Evolutionary conservation across 2,113 vertebrate genomes (phyloP).

Genomic region (Thunnus maccoyii): DNA sequence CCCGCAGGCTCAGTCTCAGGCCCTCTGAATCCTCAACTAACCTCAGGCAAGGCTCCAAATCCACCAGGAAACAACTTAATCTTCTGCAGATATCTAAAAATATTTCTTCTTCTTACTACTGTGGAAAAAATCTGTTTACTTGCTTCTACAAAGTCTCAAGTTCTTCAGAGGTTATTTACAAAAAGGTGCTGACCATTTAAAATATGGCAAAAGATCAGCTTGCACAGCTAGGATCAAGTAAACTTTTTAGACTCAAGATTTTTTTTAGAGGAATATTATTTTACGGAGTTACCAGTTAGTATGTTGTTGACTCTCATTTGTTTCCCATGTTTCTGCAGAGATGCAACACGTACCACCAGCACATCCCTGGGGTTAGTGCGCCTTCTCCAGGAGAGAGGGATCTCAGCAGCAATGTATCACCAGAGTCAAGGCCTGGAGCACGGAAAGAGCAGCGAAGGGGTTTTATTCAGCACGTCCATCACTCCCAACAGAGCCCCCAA

Average conservation of each 20-base stretch:
- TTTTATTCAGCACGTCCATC: constrained; percentile 85
- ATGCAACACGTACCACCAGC: constrained; percentile 97
- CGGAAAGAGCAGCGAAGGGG: constrained; percentile 76
- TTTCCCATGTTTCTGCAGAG: constrained; percentile 77
- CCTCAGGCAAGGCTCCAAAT: constrained; percentile 77
- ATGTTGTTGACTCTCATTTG: neutral
- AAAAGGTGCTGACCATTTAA: neutral
- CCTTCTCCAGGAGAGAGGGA: constrained; percentile 96
- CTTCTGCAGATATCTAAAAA: neutral
- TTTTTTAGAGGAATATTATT: neutral
- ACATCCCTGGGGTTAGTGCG: constrained; percentile 96
- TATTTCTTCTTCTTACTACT: neutral
- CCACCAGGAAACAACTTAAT: neutral
- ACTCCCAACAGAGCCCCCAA: constrained; percentile 82
- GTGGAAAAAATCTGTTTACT: neutral
- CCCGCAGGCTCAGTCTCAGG: constrained; percentile 92
- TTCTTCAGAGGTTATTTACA: neutral
- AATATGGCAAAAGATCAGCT: neutral
- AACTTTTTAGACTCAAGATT: neutral
- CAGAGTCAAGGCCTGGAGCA: constrained; percentile 91
- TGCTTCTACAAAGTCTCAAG: neutral
- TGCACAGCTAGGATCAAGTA: neutral
- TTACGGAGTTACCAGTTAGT: neutral
- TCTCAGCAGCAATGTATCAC: constrained; percentile 96
- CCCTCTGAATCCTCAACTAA: constrained; percentile 97